phyloP scores from a whole-genome alignment of 2,797 vertebrate genomes.

The Pangasius larnaudii region DNA sequence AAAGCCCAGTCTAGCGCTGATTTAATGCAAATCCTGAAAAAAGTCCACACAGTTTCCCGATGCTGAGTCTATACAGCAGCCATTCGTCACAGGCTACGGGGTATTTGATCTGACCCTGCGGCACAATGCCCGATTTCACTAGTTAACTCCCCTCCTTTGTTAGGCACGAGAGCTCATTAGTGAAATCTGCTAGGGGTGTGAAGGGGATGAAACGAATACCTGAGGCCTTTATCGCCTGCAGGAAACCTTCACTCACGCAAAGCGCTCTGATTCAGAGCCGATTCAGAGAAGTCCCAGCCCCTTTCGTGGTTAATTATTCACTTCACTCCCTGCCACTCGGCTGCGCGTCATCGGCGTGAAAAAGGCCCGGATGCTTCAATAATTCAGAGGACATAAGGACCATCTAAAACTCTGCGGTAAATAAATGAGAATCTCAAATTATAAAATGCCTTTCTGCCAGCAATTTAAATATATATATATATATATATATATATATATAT shows the following conservation, averaged over 20 bases:
- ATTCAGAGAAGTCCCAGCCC: constrained; percentile 27
- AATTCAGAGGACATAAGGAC: constrained; percentile 45
- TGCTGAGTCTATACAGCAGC: background rate
- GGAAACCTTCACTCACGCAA: constrained; percentile 23
- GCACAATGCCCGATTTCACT: constrained; percentile 32
- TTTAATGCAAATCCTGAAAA: background rate
- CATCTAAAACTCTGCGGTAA: constrained; percentile 53
- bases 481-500: background rate
- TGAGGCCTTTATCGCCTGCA: constrained; percentile 1
- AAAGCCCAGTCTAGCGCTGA: background rate
- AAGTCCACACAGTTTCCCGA: background rate
- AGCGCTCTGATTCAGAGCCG: constrained; percentile 15
- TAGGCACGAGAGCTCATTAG: constrained; percentile 33
- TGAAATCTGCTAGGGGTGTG: constrained; percentile 37
- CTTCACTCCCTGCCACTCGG: constrained; percentile 14
- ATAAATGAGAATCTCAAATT: constrained; percentile 54
- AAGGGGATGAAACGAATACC: constrained; percentile 32
- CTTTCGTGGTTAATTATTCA: constrained; percentile 46
- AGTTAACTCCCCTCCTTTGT: constrained; percentile 34
- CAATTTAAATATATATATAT: constrained; percentile 33
- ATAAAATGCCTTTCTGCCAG: constrained; percentile 55
- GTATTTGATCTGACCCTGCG: constrained; percentile 19
- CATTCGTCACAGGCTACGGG: background rate
- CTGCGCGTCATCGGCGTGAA: constrained; percentile 40
- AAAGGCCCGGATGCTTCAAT: constrained; percentile 53